Evolutionary conservation across 1,140 invertebrate genomes (phyloP).

Genomic region (Pomacea maculata): DNA sequence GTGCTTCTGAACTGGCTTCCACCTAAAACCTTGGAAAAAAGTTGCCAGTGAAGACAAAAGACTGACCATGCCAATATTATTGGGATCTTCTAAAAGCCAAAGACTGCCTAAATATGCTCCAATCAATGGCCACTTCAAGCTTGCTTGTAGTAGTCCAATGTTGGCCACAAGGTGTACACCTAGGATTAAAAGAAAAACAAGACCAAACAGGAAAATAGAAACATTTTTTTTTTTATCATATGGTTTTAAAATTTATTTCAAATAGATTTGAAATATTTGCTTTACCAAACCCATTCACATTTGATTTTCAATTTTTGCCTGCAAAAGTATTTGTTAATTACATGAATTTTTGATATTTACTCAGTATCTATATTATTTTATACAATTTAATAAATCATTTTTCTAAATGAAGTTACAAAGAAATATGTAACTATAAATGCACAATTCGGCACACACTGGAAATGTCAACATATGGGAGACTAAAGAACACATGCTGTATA

Average conservation of each 20-base stretch:
- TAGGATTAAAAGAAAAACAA: slow-evolving; percentile 57
- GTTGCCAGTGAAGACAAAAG: slow-evolving; percentile 42
- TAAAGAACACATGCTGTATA: not conserved
- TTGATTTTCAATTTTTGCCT: no score
- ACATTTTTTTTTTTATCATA: not conserved
- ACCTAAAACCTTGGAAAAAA: slow-evolving; percentile 49
- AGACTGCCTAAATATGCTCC: slow-evolving; percentile 74
- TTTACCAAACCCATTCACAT: no score
- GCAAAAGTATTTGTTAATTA: no score
- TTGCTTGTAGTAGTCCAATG: slow-evolving; percentile 80
- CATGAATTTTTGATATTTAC: no score
- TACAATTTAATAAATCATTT: no score
- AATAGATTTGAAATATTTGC: no score
- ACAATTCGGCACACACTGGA: not conserved
- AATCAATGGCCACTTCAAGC: slow-evolving; percentile 74
- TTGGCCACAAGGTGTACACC: slow-evolving; percentile 91
- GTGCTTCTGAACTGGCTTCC: slow-evolving; percentile 65
- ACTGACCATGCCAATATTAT: slow-evolving; percentile 34
- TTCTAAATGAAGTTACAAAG: no score
- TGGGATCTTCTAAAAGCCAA: slow-evolving; percentile 74
- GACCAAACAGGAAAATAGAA: not conserved
- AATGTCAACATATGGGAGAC: not conserved
- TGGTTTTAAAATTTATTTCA: not conserved
- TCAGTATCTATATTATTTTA: no score
- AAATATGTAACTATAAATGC: no score